These are phyloP conservation scores for Amblyteles armatorius DNA, from an alignment of 2,888 invertebrate genomes.

Conservation along the genomic window DNA sequence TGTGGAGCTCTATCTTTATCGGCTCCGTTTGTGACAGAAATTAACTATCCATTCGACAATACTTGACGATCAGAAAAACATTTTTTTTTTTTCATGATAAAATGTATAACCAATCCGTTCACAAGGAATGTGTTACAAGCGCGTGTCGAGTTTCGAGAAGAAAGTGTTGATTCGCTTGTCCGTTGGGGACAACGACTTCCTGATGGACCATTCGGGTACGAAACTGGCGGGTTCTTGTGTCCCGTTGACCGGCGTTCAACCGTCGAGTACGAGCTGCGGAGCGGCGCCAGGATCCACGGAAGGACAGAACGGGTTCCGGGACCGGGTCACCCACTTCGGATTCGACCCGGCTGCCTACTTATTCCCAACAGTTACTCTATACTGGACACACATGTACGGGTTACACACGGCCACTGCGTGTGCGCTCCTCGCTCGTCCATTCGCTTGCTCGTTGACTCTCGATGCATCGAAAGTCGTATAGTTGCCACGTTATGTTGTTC, in stretches of 20 bases:
- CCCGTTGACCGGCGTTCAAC: constrained; percentile 46
- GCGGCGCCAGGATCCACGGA: constrained; percentile 67
- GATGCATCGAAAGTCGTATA: constrained; percentile 63
- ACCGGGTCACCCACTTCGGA: constrained; percentile 82
- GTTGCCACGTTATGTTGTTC: constrained; percentile 52
- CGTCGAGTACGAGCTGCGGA: constrained; percentile 10
- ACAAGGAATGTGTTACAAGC: background rate
- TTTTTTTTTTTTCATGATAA: no score
- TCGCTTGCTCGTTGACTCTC: constrained; percentile 19
- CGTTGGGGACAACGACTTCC: constrained; percentile 45
- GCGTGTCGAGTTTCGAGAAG: background rate
- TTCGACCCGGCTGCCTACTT: constrained; percentile 75
- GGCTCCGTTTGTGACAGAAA: no score
- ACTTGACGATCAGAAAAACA: no score
- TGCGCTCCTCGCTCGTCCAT: constrained; percentile 29
- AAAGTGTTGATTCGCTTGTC: background rate
- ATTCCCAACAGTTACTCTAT: constrained; percentile 70
- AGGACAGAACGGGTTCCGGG: constrained; percentile 81
- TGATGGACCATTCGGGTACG: constrained; percentile 43
- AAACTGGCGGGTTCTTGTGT: constrained; percentile 28
- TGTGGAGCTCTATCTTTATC: no score
- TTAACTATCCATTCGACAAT: no score
- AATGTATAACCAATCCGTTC: no score
- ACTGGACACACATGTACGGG: constrained; percentile 1
- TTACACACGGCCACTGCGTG: background rate